Evolutionary conservation across 2,113 vertebrate genomes (phyloP).

Genomic region (Climacteris rufus): DNA sequence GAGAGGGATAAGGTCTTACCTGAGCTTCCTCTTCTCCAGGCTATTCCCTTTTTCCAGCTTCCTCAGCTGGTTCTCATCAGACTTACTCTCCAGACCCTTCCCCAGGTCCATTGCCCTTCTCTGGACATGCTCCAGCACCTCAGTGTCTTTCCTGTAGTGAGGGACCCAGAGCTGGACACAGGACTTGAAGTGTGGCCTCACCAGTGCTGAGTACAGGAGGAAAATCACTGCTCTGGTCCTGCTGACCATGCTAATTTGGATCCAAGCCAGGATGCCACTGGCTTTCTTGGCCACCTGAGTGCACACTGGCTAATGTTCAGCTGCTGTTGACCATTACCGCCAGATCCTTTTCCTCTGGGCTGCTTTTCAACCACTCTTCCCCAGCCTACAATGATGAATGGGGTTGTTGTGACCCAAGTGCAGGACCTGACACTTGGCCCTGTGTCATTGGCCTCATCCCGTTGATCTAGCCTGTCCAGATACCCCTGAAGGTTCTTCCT

Average conservation of each 20-base stretch:
- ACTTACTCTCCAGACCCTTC: not conserved
- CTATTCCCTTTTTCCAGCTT: not conserved
- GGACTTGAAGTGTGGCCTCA: not conserved
- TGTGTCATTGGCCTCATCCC: not conserved
- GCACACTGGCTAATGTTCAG: not conserved
- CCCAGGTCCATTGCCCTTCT: not conserved
- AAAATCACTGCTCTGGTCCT: not conserved
- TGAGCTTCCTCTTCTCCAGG: not conserved
- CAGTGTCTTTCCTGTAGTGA: not conserved
- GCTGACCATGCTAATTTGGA: not conserved
- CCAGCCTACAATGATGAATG: not conserved
- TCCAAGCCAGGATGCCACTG: too few species aligned
- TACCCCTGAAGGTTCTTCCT: not conserved
- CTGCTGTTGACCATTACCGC: not conserved
- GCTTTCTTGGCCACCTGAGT: not conserved
- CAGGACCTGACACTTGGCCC: not conserved
- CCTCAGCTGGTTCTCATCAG: not conserved
- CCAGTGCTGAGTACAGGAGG: rapidly evolving
- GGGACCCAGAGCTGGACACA: not conserved
- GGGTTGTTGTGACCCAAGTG: not conserved
- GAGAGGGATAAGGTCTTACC: not conserved
- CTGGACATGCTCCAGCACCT: not conserved
- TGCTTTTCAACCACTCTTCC: not conserved
- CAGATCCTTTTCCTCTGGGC: not conserved
- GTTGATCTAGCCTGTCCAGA: not conserved